Evolutionary conservation across 2,797 vertebrate genomes (phyloP).

Genomic region (Oreonectes daqikongensis): DNA sequence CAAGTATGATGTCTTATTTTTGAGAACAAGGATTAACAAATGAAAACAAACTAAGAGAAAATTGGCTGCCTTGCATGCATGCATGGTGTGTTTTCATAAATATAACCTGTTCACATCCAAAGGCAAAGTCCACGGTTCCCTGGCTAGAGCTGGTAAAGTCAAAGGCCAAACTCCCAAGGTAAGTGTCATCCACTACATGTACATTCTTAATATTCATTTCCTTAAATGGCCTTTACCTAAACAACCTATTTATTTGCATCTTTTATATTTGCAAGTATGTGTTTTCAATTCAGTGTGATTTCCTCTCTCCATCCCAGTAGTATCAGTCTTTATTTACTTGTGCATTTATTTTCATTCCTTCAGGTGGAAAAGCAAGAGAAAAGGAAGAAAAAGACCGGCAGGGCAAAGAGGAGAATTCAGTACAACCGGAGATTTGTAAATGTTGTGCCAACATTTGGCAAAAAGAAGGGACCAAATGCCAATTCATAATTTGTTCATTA

Average conservation of each 20-base stretch:
- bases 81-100: neutral
- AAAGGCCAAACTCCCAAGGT: conserved; percentile 77
- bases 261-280: neutral
- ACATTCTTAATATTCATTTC: neutral
- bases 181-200: neutral
- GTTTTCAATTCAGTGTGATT: neutral
- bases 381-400: conserved; percentile 82
- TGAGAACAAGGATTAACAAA: neutral
- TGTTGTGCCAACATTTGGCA: conserved; percentile 91
- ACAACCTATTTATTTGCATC: neutral
- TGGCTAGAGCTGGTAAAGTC: conserved; percentile 78
- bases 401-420: conserved; percentile 77
- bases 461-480: conserved; percentile 96
- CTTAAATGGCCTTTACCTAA: neutral
- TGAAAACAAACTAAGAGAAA: neutral
- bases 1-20: neutral
- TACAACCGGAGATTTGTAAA: conserved; percentile 96
- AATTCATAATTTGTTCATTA: conserved; percentile 81
- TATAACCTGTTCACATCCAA: conserved; percentile 28
- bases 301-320: neutral
- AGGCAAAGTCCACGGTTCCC: conserved; percentile 78
- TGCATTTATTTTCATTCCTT: neutral
- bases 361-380: conserved; percentile 85
- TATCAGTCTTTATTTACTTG: neutral
- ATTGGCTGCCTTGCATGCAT: neutral